Evolutionary conservation across 2,113 vertebrate genomes (phyloP), one percentile per base, ranked within the genome.

Genomic region (Galeopterus variegatus): DNA sequence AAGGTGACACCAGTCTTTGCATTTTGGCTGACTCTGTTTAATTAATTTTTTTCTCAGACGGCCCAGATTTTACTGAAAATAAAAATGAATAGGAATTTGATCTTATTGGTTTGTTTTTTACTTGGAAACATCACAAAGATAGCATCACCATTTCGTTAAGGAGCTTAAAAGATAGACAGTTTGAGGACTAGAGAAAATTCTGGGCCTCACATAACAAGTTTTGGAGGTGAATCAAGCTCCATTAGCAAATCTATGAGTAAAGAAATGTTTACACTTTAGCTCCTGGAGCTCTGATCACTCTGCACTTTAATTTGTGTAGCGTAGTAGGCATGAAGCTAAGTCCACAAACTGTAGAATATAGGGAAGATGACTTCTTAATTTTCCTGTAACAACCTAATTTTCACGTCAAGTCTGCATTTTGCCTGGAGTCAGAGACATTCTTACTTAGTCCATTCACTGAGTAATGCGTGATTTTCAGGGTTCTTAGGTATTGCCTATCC

Each of bases 1-100:
- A 99, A 99, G 99, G 99, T 99, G 98, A 87, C 45, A 73, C 15
- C 64, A 9, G 36, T 88, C 86, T 48, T 31, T 6, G 0, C 36
- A 3, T 6, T 26, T 6, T 2, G 60, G 26, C 24, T 36, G 36
- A n/a, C 73, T 72, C 62, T 19, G 19, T 50, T 50, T 5, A 19
- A 31, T 70, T 64, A 24, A 1, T 8, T 15, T 15, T 91, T 95
- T 94, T 81, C 86, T 88, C 19, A 56, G 21, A 0, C 50, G 23
- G 31, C 56, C 41, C 95, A 41, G 80, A 5, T 92, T 93, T 81
- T 70, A 45, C 56, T 26, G n/a, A 76, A 90, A 58, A 26, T 85
- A 58, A 3, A 77, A 83, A 58, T 91, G 52, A 96, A 48, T 81
- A 24, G 79, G 79, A 88, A 45, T 86, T 91, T 52, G 41, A 6